Base-by-base conservation (phyloP, 2,888 invertebrate species). In the Dryomyza anilis region DNA sequence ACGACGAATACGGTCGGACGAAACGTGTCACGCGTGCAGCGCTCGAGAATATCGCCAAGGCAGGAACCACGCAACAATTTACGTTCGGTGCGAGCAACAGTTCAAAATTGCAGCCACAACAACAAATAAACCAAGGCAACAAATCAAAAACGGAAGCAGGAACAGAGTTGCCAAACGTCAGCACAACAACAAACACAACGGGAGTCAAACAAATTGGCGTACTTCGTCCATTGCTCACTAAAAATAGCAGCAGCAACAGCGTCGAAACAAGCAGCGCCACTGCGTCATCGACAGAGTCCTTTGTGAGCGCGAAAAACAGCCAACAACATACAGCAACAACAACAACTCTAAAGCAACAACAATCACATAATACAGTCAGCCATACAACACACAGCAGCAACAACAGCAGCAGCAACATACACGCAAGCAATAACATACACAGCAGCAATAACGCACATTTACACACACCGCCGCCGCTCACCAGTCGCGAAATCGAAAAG, bases 41-140 rank as follows among this genome's bases (percentile, higher is more conserved):
- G 10, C 81, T 89, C 58, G 89, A 89, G 76, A 87, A 89, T 73
- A 90, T 91, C 74, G 86, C 89, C 33, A 88, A 87, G 79, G 89
- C 89, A 64, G 89, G 90, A n/a, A 86, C 86, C 63, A 87, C 88
- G 19, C 85, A 89, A 73, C 87, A 89, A 67, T 91, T 78, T 74
- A 68, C 73, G 69, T 78, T 78, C 68, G 72, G 70, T 63, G 23
- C 16, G 10, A 29, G 19, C 33, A 29, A 39, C 27, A 58, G 33
- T 76, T n/a, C n/a, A n/a, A n/a, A n/a, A n/a, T n/a, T n/a, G n/a
- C n/a, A n/a, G n/a, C n/a, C n/a, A n/a, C 65, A 56, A 50, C 68
- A 58, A 12, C 63, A 53, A 43, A n/a, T n/a, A n/a, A n/a, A n/a
- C n/a, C n/a, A n/a, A n/a, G n/a, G n/a, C n/a, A 63, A 58, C 14